These are phyloP conservation scores for Champsocephalus esox DNA, from an alignment of 2,797 vertebrate species.

Conservation along the genomic window DNA sequence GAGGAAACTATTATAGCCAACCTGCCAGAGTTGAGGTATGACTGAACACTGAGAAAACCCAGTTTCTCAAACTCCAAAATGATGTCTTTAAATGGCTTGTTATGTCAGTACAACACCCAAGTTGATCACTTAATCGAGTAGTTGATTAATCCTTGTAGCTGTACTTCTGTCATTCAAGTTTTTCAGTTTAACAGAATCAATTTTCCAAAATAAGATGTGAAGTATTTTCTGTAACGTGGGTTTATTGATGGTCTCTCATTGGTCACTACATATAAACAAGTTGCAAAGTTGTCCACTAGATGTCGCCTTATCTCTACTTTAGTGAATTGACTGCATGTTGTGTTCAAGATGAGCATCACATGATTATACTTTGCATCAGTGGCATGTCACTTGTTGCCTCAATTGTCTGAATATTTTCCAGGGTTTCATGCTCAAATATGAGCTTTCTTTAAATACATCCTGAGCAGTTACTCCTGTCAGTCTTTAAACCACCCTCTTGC, in stretches of 20 bases:
- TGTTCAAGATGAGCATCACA: constrained; percentile 35
- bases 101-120: too few species aligned
- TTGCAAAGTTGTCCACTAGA: constrained; percentile 71
- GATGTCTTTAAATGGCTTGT: too few species aligned
- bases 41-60: too few species aligned
- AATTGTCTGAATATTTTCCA: constrained; percentile 42
- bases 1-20: neutral
- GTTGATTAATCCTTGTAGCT: too few species aligned
- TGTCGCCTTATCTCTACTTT: constrained; percentile 63
- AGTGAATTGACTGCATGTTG: constrained; percentile 2
- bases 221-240: neutral
- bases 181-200: neutral
- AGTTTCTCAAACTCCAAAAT: too few species aligned
- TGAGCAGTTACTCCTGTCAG: neutral
- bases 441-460: constrained; percentile 5
- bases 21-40: neutral
- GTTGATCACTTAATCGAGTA: too few species aligned
- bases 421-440: neutral
- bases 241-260: neutral
- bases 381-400: constrained; percentile 31
- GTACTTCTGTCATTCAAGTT: neutral
- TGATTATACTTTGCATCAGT: constrained; percentile 22
- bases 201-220: neutral
- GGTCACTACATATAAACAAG: neutral
- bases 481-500: constrained; percentile 16